phyloP scores from a whole-genome alignment of 2,888 invertebrate species.

The Drosophila phalerata region DNA sequence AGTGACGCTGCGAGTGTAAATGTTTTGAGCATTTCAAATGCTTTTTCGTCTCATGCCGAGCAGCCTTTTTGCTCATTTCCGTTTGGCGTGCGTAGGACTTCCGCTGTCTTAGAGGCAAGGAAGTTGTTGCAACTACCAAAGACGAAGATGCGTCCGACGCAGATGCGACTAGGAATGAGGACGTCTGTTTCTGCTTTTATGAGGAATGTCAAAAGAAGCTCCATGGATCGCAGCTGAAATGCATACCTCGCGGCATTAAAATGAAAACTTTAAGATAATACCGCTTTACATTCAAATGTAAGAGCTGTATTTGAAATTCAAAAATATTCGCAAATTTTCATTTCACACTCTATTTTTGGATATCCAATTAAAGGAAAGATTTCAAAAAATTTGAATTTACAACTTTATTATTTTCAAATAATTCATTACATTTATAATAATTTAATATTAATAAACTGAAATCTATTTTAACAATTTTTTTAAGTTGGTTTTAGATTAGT shows the following conservation, averaged over 20 bases:
- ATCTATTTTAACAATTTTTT: no score
- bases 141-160: constrained; percentile 2
- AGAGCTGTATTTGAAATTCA: no score
- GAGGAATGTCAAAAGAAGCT: constrained; percentile 14
- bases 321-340: no score
- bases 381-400: no score
- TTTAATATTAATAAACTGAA: no score
- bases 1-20: constrained; percentile 10
- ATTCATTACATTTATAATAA: no score
- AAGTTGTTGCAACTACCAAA: constrained; percentile 63
- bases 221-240: constrained; percentile 39
- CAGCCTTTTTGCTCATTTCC: constrained; percentile 66
- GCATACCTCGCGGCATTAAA: constrained; percentile 14
- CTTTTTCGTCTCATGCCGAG: constrained; percentile 21
- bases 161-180: background rate
- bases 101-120: constrained; percentile 64
- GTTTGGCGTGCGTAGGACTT: constrained; percentile 60
- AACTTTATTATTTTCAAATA: no score
- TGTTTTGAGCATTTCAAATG: constrained; percentile 28
- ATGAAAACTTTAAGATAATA: no score
- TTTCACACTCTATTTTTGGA: no score
- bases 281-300: no score
- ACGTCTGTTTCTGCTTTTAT: constrained; percentile 8
- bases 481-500: no score
- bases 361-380: no score